Percentiles rank a stretch among this genome's conserved stretches.
These are phyloP conservation scores for Drosophila austrosaltans DNA, from an alignment of 2,888 invertebrate species.

Conservation along the genomic window DNA sequence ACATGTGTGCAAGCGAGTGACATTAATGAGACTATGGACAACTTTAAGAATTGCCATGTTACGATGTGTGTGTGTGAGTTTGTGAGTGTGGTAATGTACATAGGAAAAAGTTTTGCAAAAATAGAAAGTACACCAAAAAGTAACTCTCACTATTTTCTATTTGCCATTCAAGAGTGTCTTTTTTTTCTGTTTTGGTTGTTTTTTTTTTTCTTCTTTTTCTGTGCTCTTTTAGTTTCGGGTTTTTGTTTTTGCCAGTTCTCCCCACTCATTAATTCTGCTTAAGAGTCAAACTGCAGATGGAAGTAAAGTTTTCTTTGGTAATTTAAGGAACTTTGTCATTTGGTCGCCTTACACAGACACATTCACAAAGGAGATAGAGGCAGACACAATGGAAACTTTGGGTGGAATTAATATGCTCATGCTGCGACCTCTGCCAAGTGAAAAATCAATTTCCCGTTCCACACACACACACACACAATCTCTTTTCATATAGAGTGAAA, in stretches of 20 bases:
- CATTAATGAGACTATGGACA: slow-evolving; percentile 17
- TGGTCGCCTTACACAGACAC: slow-evolving; percentile 40
- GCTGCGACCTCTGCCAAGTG: slow-evolving; percentile 67
- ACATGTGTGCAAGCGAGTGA: slow-evolving; percentile 25
- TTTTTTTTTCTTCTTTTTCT: background rate
- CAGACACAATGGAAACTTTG: slow-evolving; percentile 22
- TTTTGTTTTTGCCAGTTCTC: slow-evolving; percentile 7
- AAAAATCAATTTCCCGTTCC: slow-evolving; percentile 69
- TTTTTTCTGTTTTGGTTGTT: background rate
- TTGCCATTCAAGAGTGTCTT: background rate
- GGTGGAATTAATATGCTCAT: slow-evolving; percentile 72
- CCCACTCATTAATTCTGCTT: slow-evolving; percentile 47
- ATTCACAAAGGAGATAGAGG: background rate
- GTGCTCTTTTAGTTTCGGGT: slow-evolving; percentile 2
- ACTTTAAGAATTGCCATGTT: slow-evolving; percentile 16
- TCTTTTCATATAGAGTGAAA: background rate
- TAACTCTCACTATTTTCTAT: slow-evolving; percentile 16
- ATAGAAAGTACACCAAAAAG: slow-evolving; percentile 9
- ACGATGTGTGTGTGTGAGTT: background rate
- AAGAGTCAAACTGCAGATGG: slow-evolving; percentile 46
- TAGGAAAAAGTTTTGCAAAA: slow-evolving; percentile 3
- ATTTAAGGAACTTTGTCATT: slow-evolving; percentile 77
- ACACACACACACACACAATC: slow-evolving; percentile 21
- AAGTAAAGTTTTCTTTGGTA: slow-evolving; percentile 70
- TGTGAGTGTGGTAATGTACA: background rate